A percentile compares a stretch with the other conserved stretches of the same genome.
Conservation (phyloP, 2,888 invertebrate genomes). For the Mythimna ferrago region DNA sequence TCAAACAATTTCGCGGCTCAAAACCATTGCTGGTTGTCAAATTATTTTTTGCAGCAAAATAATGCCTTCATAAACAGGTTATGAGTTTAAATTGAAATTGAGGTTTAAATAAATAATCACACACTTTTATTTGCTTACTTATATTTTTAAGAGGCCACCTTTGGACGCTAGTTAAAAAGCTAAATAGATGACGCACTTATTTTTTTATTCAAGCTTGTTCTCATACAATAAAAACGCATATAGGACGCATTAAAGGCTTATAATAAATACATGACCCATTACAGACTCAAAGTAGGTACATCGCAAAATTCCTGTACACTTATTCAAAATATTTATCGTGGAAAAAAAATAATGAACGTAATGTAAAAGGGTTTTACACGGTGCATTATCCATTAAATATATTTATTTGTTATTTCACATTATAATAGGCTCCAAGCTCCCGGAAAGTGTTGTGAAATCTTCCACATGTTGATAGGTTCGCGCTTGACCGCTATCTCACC, state of each 20-base stretch:
- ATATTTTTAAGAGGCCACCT: background rate
- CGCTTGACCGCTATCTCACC: too few species aligned
- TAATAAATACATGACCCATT: background rate
- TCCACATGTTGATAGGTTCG: too few species aligned
- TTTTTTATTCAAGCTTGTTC: background rate
- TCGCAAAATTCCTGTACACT: background rate
- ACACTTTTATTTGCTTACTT: background rate
- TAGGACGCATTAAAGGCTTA: background rate
- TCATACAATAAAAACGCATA: background rate
- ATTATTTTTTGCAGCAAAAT: too few species aligned
- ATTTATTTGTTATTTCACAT: background rate
- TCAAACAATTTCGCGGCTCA: too few species aligned
- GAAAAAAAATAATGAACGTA: background rate
- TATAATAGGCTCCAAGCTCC: background rate
- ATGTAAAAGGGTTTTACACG: background rate
- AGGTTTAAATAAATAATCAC: background rate
- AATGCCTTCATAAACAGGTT: background rate
- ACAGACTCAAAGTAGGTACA: background rate
- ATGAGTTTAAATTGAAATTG: too few species aligned
- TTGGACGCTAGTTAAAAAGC: background rate
- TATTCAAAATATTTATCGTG: background rate
- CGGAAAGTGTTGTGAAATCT: too few species aligned
- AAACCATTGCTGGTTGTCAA: background rate
- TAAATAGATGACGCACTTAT: background rate
- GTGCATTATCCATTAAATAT: background rate